phyloP scores from a whole-genome alignment of 2,888 invertebrate genomes.

The Didymodactylos carnosus region DNA sequence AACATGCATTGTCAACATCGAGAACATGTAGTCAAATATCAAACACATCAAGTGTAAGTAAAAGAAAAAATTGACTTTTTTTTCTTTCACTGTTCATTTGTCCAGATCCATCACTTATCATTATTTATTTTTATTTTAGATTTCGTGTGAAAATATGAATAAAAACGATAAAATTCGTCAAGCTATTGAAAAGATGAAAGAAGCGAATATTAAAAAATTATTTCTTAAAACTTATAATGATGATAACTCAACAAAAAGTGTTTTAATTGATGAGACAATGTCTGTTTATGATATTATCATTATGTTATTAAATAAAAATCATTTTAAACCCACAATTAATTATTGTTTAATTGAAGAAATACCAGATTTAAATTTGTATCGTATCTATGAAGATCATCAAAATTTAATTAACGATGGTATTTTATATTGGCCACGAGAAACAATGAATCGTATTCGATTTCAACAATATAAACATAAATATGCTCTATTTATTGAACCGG shows the following conservation, averaged over 20 bases:
- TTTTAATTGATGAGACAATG: constrained; percentile 91
- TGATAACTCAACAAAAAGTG: constrained; percentile 82
- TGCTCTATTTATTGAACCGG: constrained; percentile 47
- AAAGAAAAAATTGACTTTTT: neutral
- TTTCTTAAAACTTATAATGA: constrained; percentile 27
- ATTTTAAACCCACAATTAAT: constrained; percentile 60
- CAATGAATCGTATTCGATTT: constrained; percentile 81
- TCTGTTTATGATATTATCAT: constrained; percentile 42
- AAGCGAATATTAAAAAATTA: constrained; percentile 65
- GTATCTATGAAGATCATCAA: constrained; percentile 92
- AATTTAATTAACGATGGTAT: constrained; percentile 71
- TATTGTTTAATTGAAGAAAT: constrained; percentile 86
- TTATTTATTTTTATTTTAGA: too few species aligned
- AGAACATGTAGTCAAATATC: too few species aligned
- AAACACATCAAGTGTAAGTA: neutral
- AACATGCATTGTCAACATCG: too few species aligned
- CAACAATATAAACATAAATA: constrained; percentile 41
- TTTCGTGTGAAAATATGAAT: neutral
- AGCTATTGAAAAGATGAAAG: constrained; percentile 84
- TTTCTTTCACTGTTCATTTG: neutral
- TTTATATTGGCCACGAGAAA: constrained; percentile 84
- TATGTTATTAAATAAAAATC: constrained; percentile 64
- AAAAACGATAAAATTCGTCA: neutral
- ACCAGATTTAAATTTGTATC: constrained; percentile 86
- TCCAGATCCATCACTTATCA: neutral